phyloP scores from a whole-genome alignment of 53 echinoderm and acorn worm genomes.

The Pentamera pediparva region DNA sequence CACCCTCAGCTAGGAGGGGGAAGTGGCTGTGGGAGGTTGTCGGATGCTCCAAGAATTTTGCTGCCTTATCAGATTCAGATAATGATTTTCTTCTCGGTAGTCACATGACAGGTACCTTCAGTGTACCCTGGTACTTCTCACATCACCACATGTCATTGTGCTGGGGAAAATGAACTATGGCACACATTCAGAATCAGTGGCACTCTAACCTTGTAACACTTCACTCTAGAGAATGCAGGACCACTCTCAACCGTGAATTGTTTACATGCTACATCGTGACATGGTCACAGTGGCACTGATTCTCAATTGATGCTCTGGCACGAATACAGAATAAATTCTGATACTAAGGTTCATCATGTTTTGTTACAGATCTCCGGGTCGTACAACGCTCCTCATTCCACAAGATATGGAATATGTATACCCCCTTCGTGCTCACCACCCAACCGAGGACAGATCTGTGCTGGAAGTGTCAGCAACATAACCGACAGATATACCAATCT shows the following conservation, averaged over 20 bases:
- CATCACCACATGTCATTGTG: slow-evolving; percentile 1
- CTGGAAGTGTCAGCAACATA: slow-evolving; percentile 12
- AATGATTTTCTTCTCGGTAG: neutral
- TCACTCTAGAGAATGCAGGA: neutral
- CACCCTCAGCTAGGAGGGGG: slow-evolving; percentile 1
- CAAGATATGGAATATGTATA: neutral
- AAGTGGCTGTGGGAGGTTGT: slow-evolving; percentile 3
- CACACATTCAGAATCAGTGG: neutral
- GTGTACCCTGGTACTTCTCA: slow-evolving; percentile 1
- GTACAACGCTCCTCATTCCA: neutral
- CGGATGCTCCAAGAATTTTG: neutral
- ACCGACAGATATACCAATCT: slow-evolving; percentile 14
- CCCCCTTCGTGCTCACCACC: neutral
- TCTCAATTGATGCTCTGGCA: neutral
- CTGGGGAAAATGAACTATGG: neutral
- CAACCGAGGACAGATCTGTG: slow-evolving; percentile 15
- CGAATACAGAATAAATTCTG: neutral
- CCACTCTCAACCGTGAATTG: neutral
- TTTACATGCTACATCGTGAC: neutral
- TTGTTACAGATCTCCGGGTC: neutral
- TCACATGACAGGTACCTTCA: neutral
- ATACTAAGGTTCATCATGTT: neutral
- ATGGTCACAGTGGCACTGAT: neutral
- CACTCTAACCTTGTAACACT: neutral
- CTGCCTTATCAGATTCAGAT: neutral